These are phyloP conservation scores for Phortica magna DNA, from an alignment of 2,888 invertebrate genomes.

Conservation along the genomic window DNA sequence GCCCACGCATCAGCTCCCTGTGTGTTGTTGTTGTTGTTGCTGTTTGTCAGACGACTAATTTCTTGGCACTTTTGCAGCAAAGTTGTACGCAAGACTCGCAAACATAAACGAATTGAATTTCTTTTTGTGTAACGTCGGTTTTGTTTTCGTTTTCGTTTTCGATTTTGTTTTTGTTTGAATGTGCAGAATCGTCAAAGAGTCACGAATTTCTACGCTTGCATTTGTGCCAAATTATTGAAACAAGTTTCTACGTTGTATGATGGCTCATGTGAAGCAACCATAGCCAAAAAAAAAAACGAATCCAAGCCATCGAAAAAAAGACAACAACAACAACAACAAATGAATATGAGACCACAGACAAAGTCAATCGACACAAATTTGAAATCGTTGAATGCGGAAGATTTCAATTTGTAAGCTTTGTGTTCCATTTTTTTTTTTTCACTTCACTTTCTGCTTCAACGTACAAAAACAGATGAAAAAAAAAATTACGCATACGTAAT, in stretches of 20 bases:
- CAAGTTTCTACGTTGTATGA: slow-evolving; percentile 38
- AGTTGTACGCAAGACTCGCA: neutral
- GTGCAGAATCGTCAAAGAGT: slow-evolving; percentile 40
- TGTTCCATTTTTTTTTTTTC: neutral
- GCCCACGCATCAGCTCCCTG: neutral
- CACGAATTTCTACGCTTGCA: slow-evolving; percentile 44
- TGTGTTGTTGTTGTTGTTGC: neutral
- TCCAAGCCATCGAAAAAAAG: neutral
- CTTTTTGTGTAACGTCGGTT: neutral
- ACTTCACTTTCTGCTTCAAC: slow-evolving; percentile 13
- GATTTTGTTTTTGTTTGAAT: neutral
- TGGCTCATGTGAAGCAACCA: neutral
- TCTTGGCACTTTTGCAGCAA: neutral
- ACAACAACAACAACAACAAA: neutral
- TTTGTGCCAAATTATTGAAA: slow-evolving; percentile 30
- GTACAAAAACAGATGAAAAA: neutral
- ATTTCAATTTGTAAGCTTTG: slow-evolving; percentile 43
- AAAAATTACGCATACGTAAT: slow-evolving; percentile 47
- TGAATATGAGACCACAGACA: slow-evolving; percentile 26
- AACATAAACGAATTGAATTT: neutral
- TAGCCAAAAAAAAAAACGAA: neutral
- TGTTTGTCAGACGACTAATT: neutral
- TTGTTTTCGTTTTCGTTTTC: neutral
- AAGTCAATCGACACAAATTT: slow-evolving; percentile 53
- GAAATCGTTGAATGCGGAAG: slow-evolving; percentile 55